Conservation (phyloP, 2,888 invertebrate species). For the Cremastinae sp. region DNA sequence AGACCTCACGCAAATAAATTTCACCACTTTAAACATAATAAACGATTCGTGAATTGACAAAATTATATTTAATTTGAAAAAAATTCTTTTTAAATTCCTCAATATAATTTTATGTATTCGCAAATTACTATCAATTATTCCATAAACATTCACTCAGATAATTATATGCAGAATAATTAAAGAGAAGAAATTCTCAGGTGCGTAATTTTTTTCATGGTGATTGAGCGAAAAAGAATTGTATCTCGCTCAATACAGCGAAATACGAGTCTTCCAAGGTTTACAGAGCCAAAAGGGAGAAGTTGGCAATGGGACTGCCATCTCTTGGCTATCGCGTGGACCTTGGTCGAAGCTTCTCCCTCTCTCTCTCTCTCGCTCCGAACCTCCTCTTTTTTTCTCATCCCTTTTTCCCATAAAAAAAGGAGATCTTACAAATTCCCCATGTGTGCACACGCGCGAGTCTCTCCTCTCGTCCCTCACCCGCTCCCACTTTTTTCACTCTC, state of each 20-base stretch:
- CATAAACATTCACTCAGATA: too few species aligned
- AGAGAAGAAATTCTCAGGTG: too few species aligned
- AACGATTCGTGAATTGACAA: too few species aligned
- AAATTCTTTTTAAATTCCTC: too few species aligned
- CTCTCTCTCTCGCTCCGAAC: constrained; percentile 5
- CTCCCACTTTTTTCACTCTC: constrained; percentile 8
- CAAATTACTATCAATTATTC: too few species aligned
- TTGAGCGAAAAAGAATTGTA: too few species aligned
- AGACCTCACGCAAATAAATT: too few species aligned
- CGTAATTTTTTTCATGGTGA: too few species aligned
- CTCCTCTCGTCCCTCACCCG: constrained; percentile 23
- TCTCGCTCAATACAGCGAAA: not conserved
- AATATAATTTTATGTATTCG: too few species aligned
- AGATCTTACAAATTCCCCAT: constrained; percentile 66
- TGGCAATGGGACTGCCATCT: constrained; percentile 76
- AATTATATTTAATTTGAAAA: too few species aligned
- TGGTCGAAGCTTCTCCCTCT: constrained; percentile 67
- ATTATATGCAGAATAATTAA: too few species aligned
- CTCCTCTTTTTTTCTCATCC: constrained; percentile 13
- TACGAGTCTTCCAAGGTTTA: constrained; percentile 1
- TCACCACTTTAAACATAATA: too few species aligned
- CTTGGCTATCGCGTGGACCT: constrained; percentile 73
- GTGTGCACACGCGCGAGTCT: constrained; percentile 51
- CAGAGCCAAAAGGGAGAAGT: constrained; percentile 40
- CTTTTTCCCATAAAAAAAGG: constrained; percentile 71